Evolutionary conservation across 2,888 invertebrate genomes (phyloP), one percentile per base, ranked within the genome.

Genomic region (Cyclophora punctaria): DNA sequence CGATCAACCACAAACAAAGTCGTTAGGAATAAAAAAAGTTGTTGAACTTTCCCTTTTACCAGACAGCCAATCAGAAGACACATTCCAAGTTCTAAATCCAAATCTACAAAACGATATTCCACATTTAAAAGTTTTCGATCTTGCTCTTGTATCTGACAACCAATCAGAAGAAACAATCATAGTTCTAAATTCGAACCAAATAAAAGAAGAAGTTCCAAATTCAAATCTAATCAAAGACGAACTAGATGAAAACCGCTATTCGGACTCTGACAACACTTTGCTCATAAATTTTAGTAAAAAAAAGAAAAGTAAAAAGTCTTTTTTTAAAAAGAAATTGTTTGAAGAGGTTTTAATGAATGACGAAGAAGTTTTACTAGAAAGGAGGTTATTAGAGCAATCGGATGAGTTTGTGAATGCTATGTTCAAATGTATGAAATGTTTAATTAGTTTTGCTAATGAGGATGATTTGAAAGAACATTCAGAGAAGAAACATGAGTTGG

Each of bases 371-470:
- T 41, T 55, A 4, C 71, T 75, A 40, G 87, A 87, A 34, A 75
- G 86, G 45, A 64, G 51, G 45, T 0, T 55, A 33, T 50, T 74
- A 34, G 60, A 49, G 20, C 40, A 56, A 0, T 71, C 57, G 47
- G 86, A 85, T 3, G 80, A 81, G 34, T 87, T 75, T 64, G 62
- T 78, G 0, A 82, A 84, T 48, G 82, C 86, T 0, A 78, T 83
- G 75, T 83, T 80, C 50, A 65, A 67, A 4, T 87, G 87, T 56
- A 79, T 80, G 0, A 56, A 42, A 1, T 87, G 87, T 64, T 67
- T 86, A 0, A 0, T 74, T 0, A 62, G 81, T 0, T 87, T 85
- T 50, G 79, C 85, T 0, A 86, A 83, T 56, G 68, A 62, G 0
- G 85, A 87, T 3, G 84, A 84, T 55, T 64, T 83, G 50, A 74